These are phyloP conservation scores for Phorcus lineatus DNA, from an alignment of 2,888 invertebrate species.

Conservation along the genomic window DNA sequence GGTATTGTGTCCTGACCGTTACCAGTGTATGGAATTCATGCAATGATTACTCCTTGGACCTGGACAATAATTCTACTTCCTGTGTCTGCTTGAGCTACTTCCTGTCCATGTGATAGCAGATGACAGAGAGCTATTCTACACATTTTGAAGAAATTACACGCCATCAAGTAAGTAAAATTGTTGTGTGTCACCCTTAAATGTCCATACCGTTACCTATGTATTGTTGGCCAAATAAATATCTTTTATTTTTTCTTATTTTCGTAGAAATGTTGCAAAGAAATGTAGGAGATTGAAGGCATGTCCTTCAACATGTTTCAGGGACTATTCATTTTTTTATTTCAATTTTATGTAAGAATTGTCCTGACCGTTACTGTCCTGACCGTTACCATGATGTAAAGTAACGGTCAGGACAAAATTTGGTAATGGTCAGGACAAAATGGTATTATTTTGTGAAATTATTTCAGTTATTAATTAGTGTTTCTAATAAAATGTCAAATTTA, in stretches of 20 bases:
- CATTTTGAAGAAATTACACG: background rate
- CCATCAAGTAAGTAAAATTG: conserved; percentile 1
- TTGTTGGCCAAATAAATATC: background rate
- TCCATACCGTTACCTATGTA: background rate
- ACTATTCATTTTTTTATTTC: background rate
- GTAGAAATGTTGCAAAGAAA: background rate
- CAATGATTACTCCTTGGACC: background rate
- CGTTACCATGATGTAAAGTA: conserved; percentile 1
- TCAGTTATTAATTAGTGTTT: too few relatives aligned
- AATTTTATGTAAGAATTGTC: background rate
- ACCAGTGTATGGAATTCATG: background rate
- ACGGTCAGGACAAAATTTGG: too few relatives aligned
- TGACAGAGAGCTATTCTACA: background rate
- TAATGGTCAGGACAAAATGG: too few relatives aligned
- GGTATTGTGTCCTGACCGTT: conserved; percentile 1
- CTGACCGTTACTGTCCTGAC: conserved; percentile 1
- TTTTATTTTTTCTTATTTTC: background rate
- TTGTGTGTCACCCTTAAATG: background rate
- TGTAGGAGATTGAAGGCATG: background rate
- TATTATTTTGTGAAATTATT: too few relatives aligned
- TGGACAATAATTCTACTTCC: background rate
- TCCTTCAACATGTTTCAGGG: background rate
- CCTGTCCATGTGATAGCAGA: too few relatives aligned
- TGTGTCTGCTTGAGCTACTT: too few relatives aligned
- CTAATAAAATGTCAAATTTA: too few relatives aligned